A percentile compares a stretch with the other conserved stretches of the same genome.
Conservation (phyloP, 2,888 invertebrate species). For the Caenorhabditis japonica region DNA sequence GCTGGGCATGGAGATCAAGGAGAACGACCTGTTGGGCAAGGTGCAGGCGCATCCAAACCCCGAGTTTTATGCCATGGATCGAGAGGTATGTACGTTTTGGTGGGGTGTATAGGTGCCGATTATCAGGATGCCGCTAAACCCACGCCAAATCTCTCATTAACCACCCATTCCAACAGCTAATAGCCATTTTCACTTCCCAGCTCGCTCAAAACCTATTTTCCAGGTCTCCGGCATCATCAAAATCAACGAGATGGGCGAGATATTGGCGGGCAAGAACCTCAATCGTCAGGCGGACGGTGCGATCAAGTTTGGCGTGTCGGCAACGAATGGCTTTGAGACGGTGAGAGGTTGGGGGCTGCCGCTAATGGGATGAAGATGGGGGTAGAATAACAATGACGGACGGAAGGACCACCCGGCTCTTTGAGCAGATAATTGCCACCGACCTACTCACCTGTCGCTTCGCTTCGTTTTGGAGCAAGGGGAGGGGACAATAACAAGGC, state of each 20-base stretch:
- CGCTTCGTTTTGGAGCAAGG: too few species aligned
- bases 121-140: background rate
- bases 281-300: constrained; percentile 48
- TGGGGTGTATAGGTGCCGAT: too few species aligned
- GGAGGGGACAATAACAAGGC: constrained; percentile 15
- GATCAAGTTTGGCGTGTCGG: constrained; percentile 52
- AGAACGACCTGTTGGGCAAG: constrained; percentile 54
- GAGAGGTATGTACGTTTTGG: constrained; percentile 35
- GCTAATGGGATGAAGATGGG: background rate
- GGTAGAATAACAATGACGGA: too few species aligned
- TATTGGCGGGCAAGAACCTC: constrained; percentile 47
- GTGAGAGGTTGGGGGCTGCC: constrained; percentile 27
- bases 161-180: background rate
- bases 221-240: constrained; percentile 55
- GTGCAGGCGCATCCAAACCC: constrained; percentile 56
- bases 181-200: background rate
- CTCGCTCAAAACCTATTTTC: constrained; percentile 3
- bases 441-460: background rate
- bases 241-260: constrained; percentile 56
- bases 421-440: background rate
- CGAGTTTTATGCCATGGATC: constrained; percentile 59
- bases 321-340: constrained; percentile 62
- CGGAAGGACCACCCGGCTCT: constrained; percentile 1
- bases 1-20: constrained; percentile 49
- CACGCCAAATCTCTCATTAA: background rate